phyloP scores from a whole-genome alignment of 30 jellyfish, hydroid and myxozoan species.

The Nemopilema nomurai region DNA sequence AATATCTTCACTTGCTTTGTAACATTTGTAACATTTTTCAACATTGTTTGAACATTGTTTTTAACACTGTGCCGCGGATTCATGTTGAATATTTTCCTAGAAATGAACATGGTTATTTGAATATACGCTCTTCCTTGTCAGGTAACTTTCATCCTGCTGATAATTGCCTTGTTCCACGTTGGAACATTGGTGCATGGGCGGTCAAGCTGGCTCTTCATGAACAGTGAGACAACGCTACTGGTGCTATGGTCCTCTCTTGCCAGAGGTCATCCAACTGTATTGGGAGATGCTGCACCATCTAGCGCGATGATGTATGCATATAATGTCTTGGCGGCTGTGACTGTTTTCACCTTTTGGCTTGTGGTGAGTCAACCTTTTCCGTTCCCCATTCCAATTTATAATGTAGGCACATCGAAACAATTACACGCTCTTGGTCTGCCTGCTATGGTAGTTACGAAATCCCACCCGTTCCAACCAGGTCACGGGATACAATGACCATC shows the following conservation, averaged over 20 bases:
- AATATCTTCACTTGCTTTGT: too few species aligned
- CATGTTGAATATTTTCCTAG: too few species aligned
- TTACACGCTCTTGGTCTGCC: too few species aligned
- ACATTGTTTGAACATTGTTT: too few species aligned
- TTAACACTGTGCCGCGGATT: too few species aligned
- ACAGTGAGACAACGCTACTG: constrained; percentile 10
- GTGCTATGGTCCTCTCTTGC: constrained; percentile 4
- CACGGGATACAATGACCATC: too few species aligned
- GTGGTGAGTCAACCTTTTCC: constrained; percentile 46
- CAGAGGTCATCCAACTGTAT: not conserved
- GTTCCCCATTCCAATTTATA: too few species aligned
- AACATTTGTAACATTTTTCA: too few species aligned
- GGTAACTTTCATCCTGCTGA: constrained; percentile 8
- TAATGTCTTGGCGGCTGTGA: constrained; percentile 24
- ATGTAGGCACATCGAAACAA: too few species aligned
- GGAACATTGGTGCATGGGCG: constrained; percentile 24
- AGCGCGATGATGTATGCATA: constrained; percentile 1
- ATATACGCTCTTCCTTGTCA: not conserved
- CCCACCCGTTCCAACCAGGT: too few species aligned
- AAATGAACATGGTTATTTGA: not conserved
- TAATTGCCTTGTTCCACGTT: constrained; percentile 22
- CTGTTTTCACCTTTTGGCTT: constrained; percentile 41
- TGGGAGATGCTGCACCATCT: not conserved
- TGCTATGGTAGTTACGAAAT: too few species aligned
- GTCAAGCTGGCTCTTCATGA: constrained; percentile 15